phyloP scores from a whole-genome alignment of 2,797 vertebrate genomes.

The Micromesistius poutassou region DNA sequence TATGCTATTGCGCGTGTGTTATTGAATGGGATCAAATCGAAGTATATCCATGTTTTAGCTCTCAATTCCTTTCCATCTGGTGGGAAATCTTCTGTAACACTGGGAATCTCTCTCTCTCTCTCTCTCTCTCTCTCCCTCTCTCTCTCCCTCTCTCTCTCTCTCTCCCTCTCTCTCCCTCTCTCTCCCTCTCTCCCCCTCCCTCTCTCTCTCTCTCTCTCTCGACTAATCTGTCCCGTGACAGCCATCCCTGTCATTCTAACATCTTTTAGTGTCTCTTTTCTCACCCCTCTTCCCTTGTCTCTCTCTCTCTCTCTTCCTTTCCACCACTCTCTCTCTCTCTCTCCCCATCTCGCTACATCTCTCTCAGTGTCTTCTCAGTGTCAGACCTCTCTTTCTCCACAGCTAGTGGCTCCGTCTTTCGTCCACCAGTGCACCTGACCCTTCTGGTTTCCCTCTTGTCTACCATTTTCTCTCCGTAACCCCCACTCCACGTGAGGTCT shows the following conservation, averaged over 20 bases:
- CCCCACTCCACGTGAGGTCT: conserved; percentile 40
- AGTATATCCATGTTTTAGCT: background rate
- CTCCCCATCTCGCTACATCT: background rate
- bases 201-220: background rate
- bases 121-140: background rate
- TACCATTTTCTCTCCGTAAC: background rate
- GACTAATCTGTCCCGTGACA: background rate
- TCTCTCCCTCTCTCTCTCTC: conserved; percentile 23
- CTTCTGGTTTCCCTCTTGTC: background rate
- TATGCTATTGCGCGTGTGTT: background rate
- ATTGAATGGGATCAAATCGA: background rate
- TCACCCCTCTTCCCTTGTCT: background rate
- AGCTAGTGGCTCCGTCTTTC: background rate
- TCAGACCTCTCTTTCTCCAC: no score
- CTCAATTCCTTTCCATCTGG: conserved; percentile 1
- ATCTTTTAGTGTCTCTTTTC: background rate
- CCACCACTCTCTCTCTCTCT: background rate
- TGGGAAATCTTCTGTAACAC: no score
- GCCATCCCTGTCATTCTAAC: background rate
- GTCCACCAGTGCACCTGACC: background rate
- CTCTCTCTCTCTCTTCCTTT: background rate
- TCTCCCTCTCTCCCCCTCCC: background rate
- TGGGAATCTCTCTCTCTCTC: background rate
- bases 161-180: no score
- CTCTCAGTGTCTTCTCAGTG: background rate